Evolutionary conservation across 92 coral and sea anemone species (phyloP), one percentile per base, ranked within the genome.

Genomic region (Parazoanthus swiftii): DNA sequence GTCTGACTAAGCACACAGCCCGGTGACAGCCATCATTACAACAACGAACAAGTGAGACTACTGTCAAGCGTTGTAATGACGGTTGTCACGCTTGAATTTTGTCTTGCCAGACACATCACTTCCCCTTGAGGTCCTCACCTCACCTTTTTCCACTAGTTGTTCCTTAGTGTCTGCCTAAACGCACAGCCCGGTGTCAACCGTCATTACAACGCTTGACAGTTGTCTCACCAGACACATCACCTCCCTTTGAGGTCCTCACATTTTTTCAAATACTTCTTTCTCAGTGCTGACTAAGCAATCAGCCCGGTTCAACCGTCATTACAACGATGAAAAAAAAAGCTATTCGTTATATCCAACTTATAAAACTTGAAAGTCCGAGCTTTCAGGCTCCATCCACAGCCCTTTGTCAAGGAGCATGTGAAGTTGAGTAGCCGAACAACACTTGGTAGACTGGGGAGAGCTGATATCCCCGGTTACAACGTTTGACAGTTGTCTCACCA

Each of bases 271-370:
- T 70, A 0, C 66, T 26, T 38, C 78, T 43, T 83, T 78, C 66
- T 44, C 86, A 51, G 18, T 14, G n/a, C n/a, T n/a, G n/a, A n/a
- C n/a, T n/a, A n/a, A n/a, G n/a, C n/a, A n/a, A n/a, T 84, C 26
- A 46, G 14, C 2, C 14, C 51, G 35, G 44, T 84, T 29, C 87
- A 84, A 26, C 87, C 87, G 29, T 84, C 38, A 29, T 71, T 16
- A 25, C 87, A 84, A 15, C 87, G 33, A 29, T 29, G 33, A 29
- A 29, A 29, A 56, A 3, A 29, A 29, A 29, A 29, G 33, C 0
- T 29, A 29, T 29, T 29, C 33, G 33, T 29, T 29, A 29, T 29
- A 29, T 29, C 33, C 33, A 29, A 29, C 33, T 29, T 29, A 29
- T 29, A 29, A 29, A 29, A 29, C 33, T 29, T 29, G 33, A 29